Evolutionary conservation across 2,888 invertebrate species (phyloP).

Genomic region (Drosophila ezoana): DNA sequence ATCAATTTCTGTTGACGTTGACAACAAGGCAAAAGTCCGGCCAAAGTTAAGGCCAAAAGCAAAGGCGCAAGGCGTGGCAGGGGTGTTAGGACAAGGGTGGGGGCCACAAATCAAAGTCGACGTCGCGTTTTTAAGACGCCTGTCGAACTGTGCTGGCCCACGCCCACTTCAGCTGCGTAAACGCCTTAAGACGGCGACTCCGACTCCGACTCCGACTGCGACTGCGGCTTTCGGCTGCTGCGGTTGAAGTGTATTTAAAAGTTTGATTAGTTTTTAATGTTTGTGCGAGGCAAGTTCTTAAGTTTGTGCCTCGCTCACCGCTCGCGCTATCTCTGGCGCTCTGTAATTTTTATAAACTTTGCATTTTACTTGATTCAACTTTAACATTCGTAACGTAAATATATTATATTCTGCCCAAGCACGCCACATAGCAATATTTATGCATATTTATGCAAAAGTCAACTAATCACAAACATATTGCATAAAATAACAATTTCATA

Average conservation of each 20-base stretch:
- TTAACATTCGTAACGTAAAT: constrained; percentile 37
- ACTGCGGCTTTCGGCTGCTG: constrained; percentile 33
- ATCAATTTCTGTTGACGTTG: constrained; percentile 81
- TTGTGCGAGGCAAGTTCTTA: constrained; percentile 57
- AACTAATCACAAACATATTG: constrained; percentile 77
- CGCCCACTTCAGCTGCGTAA: constrained; percentile 50
- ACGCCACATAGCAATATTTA: constrained; percentile 18
- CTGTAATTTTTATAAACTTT: constrained; percentile 58
- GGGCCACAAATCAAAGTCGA: constrained; percentile 78
- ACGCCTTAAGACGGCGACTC: constrained; percentile 60
- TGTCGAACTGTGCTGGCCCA: constrained; percentile 68
- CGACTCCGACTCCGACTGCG: constrained; percentile 6
- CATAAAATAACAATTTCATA: constrained; percentile 75
- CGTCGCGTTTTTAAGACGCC: constrained; percentile 71
- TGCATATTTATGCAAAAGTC: constrained; percentile 69
- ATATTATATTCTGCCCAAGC: constrained; percentile 1
- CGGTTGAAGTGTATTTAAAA: constrained; percentile 82
- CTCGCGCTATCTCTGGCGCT: not conserved
- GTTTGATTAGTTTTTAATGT: constrained; percentile 81
- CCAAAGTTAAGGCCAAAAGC: constrained; percentile 73
- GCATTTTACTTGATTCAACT: constrained; percentile 40
- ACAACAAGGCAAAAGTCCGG: constrained; percentile 79
- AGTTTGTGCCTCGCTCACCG: constrained; percentile 15
- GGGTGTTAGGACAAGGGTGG: constrained; percentile 6
- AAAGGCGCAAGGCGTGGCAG: constrained; percentile 18